Conservation (phyloP, 1,140 invertebrate species). For the Orchesella cincta region DNA sequence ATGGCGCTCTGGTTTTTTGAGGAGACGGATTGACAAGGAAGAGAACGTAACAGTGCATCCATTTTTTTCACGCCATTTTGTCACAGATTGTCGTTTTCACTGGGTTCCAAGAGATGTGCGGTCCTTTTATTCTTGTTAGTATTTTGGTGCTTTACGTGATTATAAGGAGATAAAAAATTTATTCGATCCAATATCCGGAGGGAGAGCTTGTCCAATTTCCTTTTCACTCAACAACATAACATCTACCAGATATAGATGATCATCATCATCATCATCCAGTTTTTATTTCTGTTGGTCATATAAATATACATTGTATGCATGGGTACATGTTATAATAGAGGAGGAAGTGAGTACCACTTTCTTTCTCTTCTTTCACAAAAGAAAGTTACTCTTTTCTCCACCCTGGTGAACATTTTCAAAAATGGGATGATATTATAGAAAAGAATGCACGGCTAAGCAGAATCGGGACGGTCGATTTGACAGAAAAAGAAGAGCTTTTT, state of each 20-base stretch:
- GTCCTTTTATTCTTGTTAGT: no score
- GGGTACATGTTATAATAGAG: no score
- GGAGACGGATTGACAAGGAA: not conserved
- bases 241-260: no score
- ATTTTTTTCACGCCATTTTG: not conserved
- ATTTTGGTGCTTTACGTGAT: conserved; percentile 29
- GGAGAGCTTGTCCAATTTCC: conserved; percentile 45
- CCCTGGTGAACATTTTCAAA: not conserved
- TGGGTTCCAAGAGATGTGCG: not conserved
- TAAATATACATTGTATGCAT: no score
- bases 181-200: conserved; percentile 49
- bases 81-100: not conserved
- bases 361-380: not conserved
- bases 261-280: no score
- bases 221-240: conserved; percentile 30
- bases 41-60: not conserved
- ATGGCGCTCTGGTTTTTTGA: not conserved
- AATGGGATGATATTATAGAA: not conserved
- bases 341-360: no score
- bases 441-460: conserved; percentile 24
- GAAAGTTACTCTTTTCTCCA: not conserved
- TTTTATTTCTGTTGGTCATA: no score
- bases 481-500: not conserved
- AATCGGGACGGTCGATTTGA: conserved; percentile 8
- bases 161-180: conserved; percentile 40